Evolutionary conservation across 2,888 invertebrate genomes (phyloP), one percentile per base, ranked within the genome.

Genomic region (Bombyx huttoni): DNA sequence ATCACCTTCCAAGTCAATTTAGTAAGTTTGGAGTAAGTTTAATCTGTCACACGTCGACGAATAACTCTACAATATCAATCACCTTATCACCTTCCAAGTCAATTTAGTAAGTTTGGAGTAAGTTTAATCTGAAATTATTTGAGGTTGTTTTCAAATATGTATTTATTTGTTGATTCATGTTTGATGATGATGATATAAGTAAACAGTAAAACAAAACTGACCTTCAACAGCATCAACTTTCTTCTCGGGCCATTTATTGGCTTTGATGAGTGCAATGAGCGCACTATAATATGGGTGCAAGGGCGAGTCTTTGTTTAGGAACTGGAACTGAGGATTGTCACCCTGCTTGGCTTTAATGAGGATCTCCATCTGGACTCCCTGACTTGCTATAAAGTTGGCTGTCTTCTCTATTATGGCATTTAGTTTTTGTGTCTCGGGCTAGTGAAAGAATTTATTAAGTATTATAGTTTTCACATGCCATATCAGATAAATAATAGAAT

Each of bases 311-410:
- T 95, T 95, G 54, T 96, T 94, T 54, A 99, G 89, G 84, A 99
- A 99, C 59, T 94, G 91, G 84, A 99, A 99, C 84, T 98, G 96
- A 0, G 94, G 91, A 86, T 98, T 99, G 71, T 94, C 93, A 0
- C 95, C 91, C 80, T 99, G 99, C 82, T 99, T 99, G 5, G 98
- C 96, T 82, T 99, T 99, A 61, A 99, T 94, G 10, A 99, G 90
- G 62, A 99, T 98, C 88, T 99, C 99, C 98, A 99, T 98, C 85
- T 99, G 99, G 8, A 94, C 91, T 0, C 99, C 99, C 73, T 98
- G 98, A 50, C 92, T 91, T 62, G 93, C 93, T 63, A 97, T 95
- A 80, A 97, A 97, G 62, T 93, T 89, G 0, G 96, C 96, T 0
- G 97, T 99, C 82, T 97, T 98, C 72, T 98, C 98, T 66, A 99